phyloP scores from a whole-genome alignment of 92 coral and sea anemone genomes.

The Zoanthus solanderi region DNA sequence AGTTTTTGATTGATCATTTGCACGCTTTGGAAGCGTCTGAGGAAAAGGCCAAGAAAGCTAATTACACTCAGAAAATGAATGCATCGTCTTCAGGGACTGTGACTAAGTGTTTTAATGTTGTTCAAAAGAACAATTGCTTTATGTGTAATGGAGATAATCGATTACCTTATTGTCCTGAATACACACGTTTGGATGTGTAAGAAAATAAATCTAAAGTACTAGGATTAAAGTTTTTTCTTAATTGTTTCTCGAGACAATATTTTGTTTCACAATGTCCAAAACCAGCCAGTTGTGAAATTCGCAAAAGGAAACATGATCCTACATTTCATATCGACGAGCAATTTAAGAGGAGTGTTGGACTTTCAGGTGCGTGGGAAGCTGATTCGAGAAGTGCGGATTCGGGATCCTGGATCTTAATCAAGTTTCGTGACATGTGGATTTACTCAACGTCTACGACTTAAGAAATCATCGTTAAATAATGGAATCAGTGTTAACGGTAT shows the following conservation, averaged over 20 bases:
- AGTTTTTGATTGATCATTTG: constrained; percentile 3
- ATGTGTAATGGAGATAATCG: constrained; percentile 28
- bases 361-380: constrained; percentile 13
- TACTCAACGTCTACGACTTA: constrained; percentile 25
- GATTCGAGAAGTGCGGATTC: constrained; percentile 4
- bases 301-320: constrained; percentile 22
- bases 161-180: constrained; percentile 18
- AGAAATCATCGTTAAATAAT: constrained; percentile 22
- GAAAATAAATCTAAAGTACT: constrained; percentile 11
- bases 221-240: constrained; percentile 5
- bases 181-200: constrained; percentile 22
- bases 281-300: constrained; percentile 14
- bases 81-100: constrained; percentile 6
- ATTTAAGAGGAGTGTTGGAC: constrained; percentile 8
- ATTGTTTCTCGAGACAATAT: constrained; percentile 6
- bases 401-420: constrained; percentile 45
- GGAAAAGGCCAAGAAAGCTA: constrained; percentile 18
- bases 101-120: constrained; percentile 15
- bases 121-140: constrained; percentile 22
- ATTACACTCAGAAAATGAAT: constrained; percentile 18
- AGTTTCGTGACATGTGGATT: constrained; percentile 50
- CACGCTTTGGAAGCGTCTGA: constrained; percentile 19
- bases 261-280: constrained; percentile 23
- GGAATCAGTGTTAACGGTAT: constrained; percentile 40
- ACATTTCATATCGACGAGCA: constrained; percentile 15